These are phyloP conservation scores for Diorhabda elongata DNA, from an alignment of 1,140 invertebrate genomes.

Conservation along the genomic window DNA sequence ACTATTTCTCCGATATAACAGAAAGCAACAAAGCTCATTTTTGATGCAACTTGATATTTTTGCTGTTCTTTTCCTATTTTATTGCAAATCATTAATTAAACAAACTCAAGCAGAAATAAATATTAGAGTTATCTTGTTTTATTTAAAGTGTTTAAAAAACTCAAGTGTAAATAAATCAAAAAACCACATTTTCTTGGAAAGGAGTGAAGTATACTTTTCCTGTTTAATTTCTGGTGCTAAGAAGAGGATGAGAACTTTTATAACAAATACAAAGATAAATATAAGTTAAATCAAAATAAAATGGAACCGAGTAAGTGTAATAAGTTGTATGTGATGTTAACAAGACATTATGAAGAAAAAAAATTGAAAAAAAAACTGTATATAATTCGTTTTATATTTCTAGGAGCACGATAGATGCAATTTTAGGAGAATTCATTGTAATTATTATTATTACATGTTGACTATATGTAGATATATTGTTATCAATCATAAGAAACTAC, in stretches of 20 bases:
- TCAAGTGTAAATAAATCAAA: slow-evolving; percentile 22
- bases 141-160: no score
- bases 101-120: no score
- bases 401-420: slow-evolving; percentile 28
- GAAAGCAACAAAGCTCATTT: no score
- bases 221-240: slow-evolving; percentile 27
- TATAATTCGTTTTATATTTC: slow-evolving; percentile 28
- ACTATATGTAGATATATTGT: slow-evolving; percentile 33
- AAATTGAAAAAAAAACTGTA: slow-evolving; percentile 13
- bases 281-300: background rate
- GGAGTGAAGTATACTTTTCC: slow-evolving; percentile 7
- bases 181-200: slow-evolving; percentile 9
- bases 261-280: background rate
- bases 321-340: slow-evolving; percentile 22
- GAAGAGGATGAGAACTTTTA: background rate
- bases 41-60: no score
- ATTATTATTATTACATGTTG: slow-evolving; percentile 29
- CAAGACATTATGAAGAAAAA: slow-evolving; percentile 13
- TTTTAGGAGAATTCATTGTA: slow-evolving; percentile 29
- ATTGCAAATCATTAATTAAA: no score
- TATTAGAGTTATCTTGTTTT: no score
- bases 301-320: slow-evolving; percentile 8
- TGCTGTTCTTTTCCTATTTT: no score
- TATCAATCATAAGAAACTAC: slow-evolving; percentile 17
- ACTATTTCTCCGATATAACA: no score